Evolutionary conservation across 1,140 invertebrate genomes (phyloP), one percentile per base, ranked within the genome.

Genomic region (Zaprionus ornatus): DNA sequence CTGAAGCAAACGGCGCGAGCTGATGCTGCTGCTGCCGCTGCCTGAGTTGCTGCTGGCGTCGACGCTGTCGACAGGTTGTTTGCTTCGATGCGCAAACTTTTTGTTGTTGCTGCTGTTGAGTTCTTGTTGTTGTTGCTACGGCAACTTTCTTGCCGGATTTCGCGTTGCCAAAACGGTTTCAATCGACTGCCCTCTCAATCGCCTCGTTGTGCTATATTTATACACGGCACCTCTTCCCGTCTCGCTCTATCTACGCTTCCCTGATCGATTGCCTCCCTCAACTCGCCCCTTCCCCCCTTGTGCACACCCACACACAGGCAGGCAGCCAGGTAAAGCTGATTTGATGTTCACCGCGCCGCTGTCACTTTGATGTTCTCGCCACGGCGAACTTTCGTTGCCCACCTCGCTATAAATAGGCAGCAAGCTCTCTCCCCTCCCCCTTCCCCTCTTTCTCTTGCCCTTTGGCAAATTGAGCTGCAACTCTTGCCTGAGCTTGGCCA

Each of bases 101-200:
- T 64, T 71, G 66, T 71, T 37, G 17, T 60, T 25, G 25, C 17
- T 57, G 25, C 54, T 52, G 19, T 21, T 71, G 25, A 32, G 29
- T 29, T 56, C 15, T 45, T 57, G 27, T 32, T 25, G 23, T 78
- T 73, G 76, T 69, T 83, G 80, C 54, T 57, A 45, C 21, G 35
- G 50, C 50, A 72, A 79, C 80, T 87, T 88, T 87, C 84, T 87
- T 87, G 84, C 74, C 85, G 84, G 84, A 88, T 87, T 87, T 87
- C 63, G 80, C 80, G 83, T 45, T 83, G 79, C 65, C 83, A 82
- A 70, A 77, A 80, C 61, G 69, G 40, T 79, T 56, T 62, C 32
- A 59, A 52, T 63, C 52, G 63, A 59, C 74, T 71, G 74, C 63
- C 64, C 64, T 57, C 55, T 55, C 64, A 57, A 56, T 66, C 54